These are phyloP conservation scores for Psylliodes chrysocephalus DNA, from an alignment of 2,888 invertebrate genomes.

Conservation along the genomic window DNA sequence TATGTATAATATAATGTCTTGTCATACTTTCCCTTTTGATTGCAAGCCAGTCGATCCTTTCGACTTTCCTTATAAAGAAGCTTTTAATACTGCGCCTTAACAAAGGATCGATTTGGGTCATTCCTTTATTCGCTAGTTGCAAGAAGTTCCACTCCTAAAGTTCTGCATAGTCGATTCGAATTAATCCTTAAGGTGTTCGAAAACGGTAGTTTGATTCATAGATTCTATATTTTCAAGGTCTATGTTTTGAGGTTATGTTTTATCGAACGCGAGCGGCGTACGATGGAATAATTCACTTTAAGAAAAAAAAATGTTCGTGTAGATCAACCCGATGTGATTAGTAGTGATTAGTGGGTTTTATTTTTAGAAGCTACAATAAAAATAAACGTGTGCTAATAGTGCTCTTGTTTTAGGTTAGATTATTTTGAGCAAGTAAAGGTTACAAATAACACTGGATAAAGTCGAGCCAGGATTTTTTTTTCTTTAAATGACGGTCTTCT, in stretches of 20 bases:
- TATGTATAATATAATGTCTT: too few relatives aligned
- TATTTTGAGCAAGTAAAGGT: neutral
- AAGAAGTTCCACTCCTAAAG: neutral
- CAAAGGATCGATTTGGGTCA: neutral
- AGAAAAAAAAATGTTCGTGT: neutral
- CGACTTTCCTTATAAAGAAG: neutral
- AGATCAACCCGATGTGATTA: neutral
- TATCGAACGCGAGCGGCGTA: neutral
- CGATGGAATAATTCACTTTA: neutral
- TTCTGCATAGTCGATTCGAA: neutral
- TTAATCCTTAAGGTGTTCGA: neutral
- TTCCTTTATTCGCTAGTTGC: neutral
- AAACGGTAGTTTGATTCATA: neutral
- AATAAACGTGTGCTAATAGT: neutral
- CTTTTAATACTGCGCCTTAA: neutral
- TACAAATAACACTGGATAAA: too few relatives aligned
- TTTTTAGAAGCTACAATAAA: neutral
- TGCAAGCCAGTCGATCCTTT: too few relatives aligned
- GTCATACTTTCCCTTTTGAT: too few relatives aligned
- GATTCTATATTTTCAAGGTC: neutral
- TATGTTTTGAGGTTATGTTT: neutral
- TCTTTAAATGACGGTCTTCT: too few relatives aligned
- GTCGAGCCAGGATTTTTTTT: too few relatives aligned
- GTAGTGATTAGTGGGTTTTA: neutral
- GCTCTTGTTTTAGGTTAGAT: neutral